A percentile compares a stretch with the other conserved stretches of the same genome.
Conservation (phyloP, 2,888 invertebrate species). For the Prosapia bicincta region DNA sequence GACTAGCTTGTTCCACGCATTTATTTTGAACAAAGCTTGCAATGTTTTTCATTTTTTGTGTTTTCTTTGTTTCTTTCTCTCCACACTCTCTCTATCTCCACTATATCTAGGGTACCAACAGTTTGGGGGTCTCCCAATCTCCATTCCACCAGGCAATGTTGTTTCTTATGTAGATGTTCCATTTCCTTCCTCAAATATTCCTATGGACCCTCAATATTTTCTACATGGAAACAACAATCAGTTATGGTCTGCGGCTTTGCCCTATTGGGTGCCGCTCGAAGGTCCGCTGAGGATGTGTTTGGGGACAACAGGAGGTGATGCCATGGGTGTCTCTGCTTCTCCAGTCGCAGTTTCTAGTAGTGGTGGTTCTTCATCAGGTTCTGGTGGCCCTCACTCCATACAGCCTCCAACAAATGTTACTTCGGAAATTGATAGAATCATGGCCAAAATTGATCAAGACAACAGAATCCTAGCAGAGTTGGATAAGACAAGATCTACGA, state of each 20-base stretch:
- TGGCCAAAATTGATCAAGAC: constrained; percentile 91
- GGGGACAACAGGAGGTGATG: constrained; percentile 71
- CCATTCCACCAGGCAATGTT: constrained; percentile 25
- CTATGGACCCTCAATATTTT: constrained; percentile 27
- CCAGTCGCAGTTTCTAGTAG: constrained; percentile 68
- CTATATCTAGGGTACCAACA: constrained; percentile 27
- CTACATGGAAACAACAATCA: constrained; percentile 26
- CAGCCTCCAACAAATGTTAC: constrained; percentile 43
- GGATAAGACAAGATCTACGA: constrained; percentile 75
- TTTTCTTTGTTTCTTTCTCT: constrained; percentile 28
- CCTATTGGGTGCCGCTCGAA: constrained; percentile 18
- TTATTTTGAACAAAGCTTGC: constrained; percentile 4
- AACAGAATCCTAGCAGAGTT: constrained; percentile 85
- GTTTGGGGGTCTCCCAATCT: constrained; percentile 19
- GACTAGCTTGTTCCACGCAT: constrained; percentile 11
- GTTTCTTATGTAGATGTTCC: constrained; percentile 26
- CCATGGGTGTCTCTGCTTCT: constrained; percentile 64
- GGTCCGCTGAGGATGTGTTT: constrained; percentile 59
- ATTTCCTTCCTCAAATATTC: constrained; percentile 14
- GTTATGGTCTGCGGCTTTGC: constrained; percentile 22
- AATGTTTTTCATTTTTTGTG: constrained; percentile 22
- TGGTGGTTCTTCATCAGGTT: constrained; percentile 49
- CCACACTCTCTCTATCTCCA: constrained; percentile 27
- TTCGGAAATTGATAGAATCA: constrained; percentile 84
- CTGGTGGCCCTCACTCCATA: constrained; percentile 7